Base-by-base conservation (phyloP, 1,140 invertebrate genomes). In the Chironomus striatipennis region DNA sequence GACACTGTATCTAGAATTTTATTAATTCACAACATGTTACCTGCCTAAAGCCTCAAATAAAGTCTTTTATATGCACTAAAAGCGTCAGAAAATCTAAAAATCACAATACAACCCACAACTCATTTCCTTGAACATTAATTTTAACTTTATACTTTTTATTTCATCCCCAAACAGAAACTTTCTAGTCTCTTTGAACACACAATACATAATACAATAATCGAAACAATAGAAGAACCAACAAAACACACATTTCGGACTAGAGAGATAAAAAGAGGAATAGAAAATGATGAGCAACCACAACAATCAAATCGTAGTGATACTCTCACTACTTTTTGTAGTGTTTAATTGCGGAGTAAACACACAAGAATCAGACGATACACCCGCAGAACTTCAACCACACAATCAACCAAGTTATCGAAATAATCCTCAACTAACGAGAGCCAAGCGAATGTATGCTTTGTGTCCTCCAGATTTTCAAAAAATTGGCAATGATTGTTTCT, bases 401-500 rank as follows among this genome's bases (percentile, higher is more conserved):
- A 70, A 70, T 70, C 65, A 70, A 21, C 65, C 65, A 15, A 70
- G 8, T 70, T 12, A 18, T 20, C 65, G 65, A 5, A 18, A 70
- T 12, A 70, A 70, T 20, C 65, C 65, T 20, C 12, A 57, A n/a
- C 18, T 70, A 21, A 18, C 20, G 18, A 21, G 7, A 74, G 34
- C 17, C 8, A 73, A 78, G 2, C 80, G 80, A 75, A 82, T 82
- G 77, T 82, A 81, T 43, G 81, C 77, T 47, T 76, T 82, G 65
- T 90, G 89, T 79, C 88, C 88, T 34, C 80, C 85, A 12, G 83
- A 86, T 43, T 90, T 90, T 78, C 84, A 89, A 73, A 85, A 88
- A 74, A 79, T 89, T 9, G 88, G 88, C 76, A 85, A 86, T 75
- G 86, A 86, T 76, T 91, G 90, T 78, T 90, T 89, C 76, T 88